Evolutionary conservation across 2,888 invertebrate genomes (phyloP), one percentile per base, ranked within the genome.

Genomic region (Drosophila anomalata): DNA sequence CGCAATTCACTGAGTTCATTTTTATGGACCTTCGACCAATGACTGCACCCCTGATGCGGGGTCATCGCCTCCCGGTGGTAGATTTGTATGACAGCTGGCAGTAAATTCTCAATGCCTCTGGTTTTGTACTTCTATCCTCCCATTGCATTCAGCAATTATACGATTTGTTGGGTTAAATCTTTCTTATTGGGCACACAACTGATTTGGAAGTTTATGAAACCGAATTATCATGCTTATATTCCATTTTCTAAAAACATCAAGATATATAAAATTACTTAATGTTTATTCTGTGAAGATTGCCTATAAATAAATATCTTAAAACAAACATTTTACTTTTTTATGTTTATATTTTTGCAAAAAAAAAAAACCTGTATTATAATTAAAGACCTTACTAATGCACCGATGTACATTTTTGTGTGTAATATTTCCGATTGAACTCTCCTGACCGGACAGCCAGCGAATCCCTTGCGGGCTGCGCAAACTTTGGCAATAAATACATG

Each of bases 401-500:
- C 2, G n/a, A 14, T n/a, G 14, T 39, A 9, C 29, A 41, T 39
- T 20, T 41, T 46, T 44, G 29, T 4, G 12, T 44, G 11, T n/a
- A 61, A 47, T 36, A 41, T 47, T 41, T 53, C 39, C 47, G 24
- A 41, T 41, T 62, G 9, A 61, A 61, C 39, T 48, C 36, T 41
- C 12, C 9, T n/a, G 41, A 48, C 53, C 53, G 41, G 48, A 47
- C 63, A 41, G 52, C 31, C 31, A 26, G 62, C 31, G 51, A 39
- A 65, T 47, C 31, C 47, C 31, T 52, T 53, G 20, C 22, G 52
- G 52, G 39, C 52, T n/a, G 14, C 9, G 26, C 11, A 63, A 73
- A 73, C 66, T 73, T 73, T 72, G 48, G 48, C 73, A 72, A 73
- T 73, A 73, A 73, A 73, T 73, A 73, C 66, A 58, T 59, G 54